These are phyloP conservation scores for Gasteruption jaculator DNA, from an alignment of 2,888 invertebrate genomes.

Conservation along the genomic window DNA sequence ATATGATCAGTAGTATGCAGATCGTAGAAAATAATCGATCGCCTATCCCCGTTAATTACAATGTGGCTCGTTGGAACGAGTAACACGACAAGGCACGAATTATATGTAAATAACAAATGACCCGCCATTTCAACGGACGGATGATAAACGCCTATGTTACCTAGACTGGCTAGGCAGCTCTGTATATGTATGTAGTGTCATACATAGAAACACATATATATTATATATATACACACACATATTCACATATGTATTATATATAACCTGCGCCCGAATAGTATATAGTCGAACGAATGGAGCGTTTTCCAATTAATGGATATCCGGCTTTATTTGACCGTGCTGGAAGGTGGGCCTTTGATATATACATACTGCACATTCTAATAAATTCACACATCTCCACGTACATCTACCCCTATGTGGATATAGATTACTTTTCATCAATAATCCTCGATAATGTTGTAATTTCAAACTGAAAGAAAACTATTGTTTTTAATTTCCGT, in stretches of 20 bases:
- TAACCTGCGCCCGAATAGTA: too few species aligned
- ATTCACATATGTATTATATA: too few species aligned
- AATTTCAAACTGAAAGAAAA: too few species aligned
- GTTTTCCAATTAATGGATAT: slow-evolving; percentile 48
- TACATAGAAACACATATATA: too few species aligned
- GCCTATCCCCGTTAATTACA: slow-evolving; percentile 39
- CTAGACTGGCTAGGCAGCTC: background rate
- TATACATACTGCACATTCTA: too few species aligned
- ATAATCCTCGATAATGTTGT: too few species aligned
- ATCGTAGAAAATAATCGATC: slow-evolving; percentile 37
- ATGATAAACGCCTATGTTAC: slow-evolving; percentile 31
- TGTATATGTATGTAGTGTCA: background rate
- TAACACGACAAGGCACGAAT: slow-evolving; percentile 34
- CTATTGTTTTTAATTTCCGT: too few species aligned
- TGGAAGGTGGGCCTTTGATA: too few species aligned
- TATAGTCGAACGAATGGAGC: slow-evolving; percentile 25
- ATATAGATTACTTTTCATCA: too few species aligned
- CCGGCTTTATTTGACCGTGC: slow-evolving; percentile 39
- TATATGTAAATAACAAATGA: slow-evolving; percentile 44
- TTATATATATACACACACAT: slow-evolving; percentile 3
- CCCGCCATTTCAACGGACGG: slow-evolving; percentile 31
- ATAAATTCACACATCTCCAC: too few species aligned
- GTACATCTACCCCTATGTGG: too few species aligned
- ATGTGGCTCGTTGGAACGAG: slow-evolving; percentile 26
- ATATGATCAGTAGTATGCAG: too few species aligned